Evolutionary conservation across 2,888 invertebrate species (phyloP).

Genomic region (Willowsia nigromaculata): DNA sequence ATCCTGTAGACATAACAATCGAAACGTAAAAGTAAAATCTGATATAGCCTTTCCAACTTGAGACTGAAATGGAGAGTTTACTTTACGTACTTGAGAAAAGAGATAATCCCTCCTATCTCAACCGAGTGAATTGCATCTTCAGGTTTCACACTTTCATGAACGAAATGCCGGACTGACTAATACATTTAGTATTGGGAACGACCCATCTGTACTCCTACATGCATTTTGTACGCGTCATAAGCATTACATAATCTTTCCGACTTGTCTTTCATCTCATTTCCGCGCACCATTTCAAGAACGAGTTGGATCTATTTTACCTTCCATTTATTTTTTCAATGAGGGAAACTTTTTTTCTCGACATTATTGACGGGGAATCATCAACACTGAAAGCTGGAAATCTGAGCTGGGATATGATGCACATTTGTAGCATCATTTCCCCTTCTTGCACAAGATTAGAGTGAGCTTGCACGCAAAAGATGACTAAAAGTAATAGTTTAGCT

Average conservation of each 20-base stretch:
- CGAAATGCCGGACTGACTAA: slow-evolving; percentile 1
- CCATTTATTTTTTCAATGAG: slow-evolving; percentile 39
- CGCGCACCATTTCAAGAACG: slow-evolving; percentile 11
- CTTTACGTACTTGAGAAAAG: slow-evolving; percentile 28
- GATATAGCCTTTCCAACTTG: background rate
- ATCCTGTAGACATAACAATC: background rate
- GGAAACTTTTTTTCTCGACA: background rate
- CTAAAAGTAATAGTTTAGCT: background rate
- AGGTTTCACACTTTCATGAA: slow-evolving; percentile 59
- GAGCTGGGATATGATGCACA: background rate
- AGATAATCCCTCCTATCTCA: slow-evolving; percentile 43
- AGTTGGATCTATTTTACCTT: slow-evolving; percentile 40
- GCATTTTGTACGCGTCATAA: slow-evolving; percentile 43
- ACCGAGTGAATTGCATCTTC: slow-evolving; percentile 63
- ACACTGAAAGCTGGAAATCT: slow-evolving; percentile 43
- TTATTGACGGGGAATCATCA: slow-evolving; percentile 35
- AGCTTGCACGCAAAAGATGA: slow-evolving; percentile 6
- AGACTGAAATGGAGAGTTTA: slow-evolving; percentile 1
- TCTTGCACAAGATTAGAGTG: background rate
- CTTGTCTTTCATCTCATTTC: slow-evolving; percentile 35
- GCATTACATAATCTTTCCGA: slow-evolving; percentile 19
- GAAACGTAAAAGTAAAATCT: slow-evolving; percentile 21
- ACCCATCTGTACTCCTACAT: slow-evolving; percentile 22
- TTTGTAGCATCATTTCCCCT: background rate
- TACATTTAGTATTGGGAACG: slow-evolving; percentile 24